Evolutionary conservation across 2,888 invertebrate species (phyloP), one percentile per base, ranked within the genome.

Genomic region (Mystacides longicornis): DNA sequence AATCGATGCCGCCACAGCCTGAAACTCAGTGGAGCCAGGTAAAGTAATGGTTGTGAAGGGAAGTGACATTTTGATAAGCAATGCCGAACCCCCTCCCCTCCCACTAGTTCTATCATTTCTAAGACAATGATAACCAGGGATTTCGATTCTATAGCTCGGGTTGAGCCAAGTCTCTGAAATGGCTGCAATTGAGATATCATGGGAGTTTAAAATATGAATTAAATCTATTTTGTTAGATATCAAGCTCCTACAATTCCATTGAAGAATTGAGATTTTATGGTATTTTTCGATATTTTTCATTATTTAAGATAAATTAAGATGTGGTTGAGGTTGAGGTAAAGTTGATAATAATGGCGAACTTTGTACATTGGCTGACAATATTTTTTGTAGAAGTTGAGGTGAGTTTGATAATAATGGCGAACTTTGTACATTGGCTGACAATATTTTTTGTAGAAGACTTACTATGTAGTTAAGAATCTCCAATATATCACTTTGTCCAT

Each of bases 231-330:
- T 46, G 20, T 46, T 46, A 21, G 46, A 46, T 7, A 46, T 21
- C 20, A 21, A 18, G 20, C 19, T 46, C 14, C 46, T 18, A 20
- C 46, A 46, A 21, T 46, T 46, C 46, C 46, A 46, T 46, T 46
- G 46, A 20, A 46, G 46, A 18, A 18, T 9, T 3, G 19, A 46
- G 14, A n/a, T n/a, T n/a, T 4, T 18, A 19, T 5, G 7, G 4
- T 46, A 4, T 19, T 4, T 46, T 20, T 20, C 19, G 4, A 9
- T 14, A 5, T 46, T 46, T 4, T 16, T 21, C 46, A 46, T 46
- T 46, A 7, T 9, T 4, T 19, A 14, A 31, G 14, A 9, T 31
- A 9, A 46, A 19, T 5, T 19, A 19, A 46, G 46, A 46, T 46
- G 16, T 16, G 9, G 20, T 18, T 2, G 20, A 2, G 20, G 19